Conservation (phyloP, 2,888 invertebrate genomes). For the Eilema depressum region DNA sequence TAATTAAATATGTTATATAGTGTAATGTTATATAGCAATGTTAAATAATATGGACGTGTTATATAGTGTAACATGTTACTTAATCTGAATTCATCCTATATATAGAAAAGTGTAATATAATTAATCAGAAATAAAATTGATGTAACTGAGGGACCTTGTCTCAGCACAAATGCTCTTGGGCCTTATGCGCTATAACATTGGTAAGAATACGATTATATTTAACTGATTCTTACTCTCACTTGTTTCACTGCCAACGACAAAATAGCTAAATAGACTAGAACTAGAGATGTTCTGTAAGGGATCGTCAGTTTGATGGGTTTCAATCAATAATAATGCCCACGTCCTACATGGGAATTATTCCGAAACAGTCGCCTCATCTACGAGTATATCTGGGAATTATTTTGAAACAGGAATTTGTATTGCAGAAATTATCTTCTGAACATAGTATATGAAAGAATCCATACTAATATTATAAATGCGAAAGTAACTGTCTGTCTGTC, state of each 20-base stretch:
- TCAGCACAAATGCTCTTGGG: conserved; percentile 70
- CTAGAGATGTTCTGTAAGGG: no score
- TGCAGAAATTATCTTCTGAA: neutral
- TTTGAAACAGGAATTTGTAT: no score
- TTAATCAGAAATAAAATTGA: conserved; percentile 39
- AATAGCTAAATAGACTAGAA: neutral
- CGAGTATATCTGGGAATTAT: no score
- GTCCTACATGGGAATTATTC: no score
- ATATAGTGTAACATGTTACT: no score
- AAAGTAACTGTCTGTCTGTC: no score
- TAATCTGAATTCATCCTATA: neutral
- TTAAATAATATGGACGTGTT: no score
- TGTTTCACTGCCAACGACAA: neutral
- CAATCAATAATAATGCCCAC: neutral
- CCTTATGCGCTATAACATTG: conserved; percentile 25
- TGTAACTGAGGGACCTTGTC: conserved; percentile 72
- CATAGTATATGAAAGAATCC: no score
- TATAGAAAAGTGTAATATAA: neutral
- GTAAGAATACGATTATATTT: neutral
- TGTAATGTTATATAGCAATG: no score
- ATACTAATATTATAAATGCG: no score
- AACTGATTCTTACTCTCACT: neutral
- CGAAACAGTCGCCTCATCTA: no score
- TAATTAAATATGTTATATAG: no score
- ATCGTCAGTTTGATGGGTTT: neutral